Evolutionary conservation across 2,113 vertebrate species (phyloP).

Genomic region (Sapajus apella): DNA sequence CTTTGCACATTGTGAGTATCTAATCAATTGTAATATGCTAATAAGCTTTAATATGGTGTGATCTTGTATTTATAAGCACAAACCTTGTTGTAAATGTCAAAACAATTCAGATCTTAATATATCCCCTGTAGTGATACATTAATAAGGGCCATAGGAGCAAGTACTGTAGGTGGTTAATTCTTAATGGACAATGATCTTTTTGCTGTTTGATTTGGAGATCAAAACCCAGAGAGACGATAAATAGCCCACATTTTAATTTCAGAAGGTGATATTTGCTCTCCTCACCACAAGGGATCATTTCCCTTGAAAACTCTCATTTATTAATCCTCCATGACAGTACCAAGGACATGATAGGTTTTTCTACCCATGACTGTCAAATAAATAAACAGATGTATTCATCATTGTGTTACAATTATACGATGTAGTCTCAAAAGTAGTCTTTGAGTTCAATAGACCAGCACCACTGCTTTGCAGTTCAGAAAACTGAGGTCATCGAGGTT

Average conservation of each 20-base stretch:
- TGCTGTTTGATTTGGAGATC: constrained; percentile 65
- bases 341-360: neutral
- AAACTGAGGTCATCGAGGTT: neutral
- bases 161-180: constrained; percentile 59
- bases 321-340: neutral
- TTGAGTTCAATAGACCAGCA: neutral
- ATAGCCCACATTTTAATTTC: constrained; percentile 63
- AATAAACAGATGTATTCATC: neutral
- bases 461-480: neutral
- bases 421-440: neutral
- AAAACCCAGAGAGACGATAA: constrained; percentile 48
- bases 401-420: neutral
- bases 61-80: constrained; percentile 71
- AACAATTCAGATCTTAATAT: constrained; percentile 73
- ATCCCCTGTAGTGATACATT: constrained; percentile 74
- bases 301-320: constrained; percentile 33
- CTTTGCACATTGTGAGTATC: constrained; percentile 33
- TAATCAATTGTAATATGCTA: constrained; percentile 69
- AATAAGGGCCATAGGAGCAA: constrained; percentile 63
- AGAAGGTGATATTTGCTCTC: constrained; percentile 18
- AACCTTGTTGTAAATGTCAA: constrained; percentile 71
- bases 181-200: constrained; percentile 58
- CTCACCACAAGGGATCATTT: constrained; percentile 1
- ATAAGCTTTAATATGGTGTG: constrained; percentile 60
- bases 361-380: neutral